Conservation (phyloP, 2,888 invertebrate genomes). For the Eristalis intricaria region DNA sequence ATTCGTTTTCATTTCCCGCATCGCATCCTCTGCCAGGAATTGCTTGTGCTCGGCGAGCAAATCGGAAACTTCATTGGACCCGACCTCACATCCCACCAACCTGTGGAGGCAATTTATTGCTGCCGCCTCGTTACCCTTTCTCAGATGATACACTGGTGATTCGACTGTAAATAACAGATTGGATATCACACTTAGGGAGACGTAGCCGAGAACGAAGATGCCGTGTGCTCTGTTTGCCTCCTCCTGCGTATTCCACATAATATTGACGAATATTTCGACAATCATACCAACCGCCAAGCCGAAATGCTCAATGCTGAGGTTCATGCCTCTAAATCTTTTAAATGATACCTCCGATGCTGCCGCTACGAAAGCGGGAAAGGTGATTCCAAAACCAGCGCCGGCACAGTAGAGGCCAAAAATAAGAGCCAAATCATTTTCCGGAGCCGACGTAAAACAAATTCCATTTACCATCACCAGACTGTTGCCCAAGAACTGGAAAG, state of each 20-base stretch:
- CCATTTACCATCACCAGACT: neutral
- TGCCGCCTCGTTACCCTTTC: neutral
- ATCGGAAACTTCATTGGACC: neutral
- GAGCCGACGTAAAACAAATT: neutral
- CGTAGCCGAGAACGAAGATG: neutral
- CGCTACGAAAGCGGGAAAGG: neutral
- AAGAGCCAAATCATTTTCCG: neutral
- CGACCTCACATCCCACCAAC: neutral
- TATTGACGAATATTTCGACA: neutral
- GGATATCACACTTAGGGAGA: neutral
- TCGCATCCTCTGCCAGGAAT: conserved; percentile 75
- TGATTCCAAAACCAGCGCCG: neutral
- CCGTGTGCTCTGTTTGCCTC: neutral
- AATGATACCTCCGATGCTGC: neutral
- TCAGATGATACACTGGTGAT: conserved; percentile 3
- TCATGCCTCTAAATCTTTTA: neutral
- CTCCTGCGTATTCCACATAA: neutral
- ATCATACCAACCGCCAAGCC: neutral
- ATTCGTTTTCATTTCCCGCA: conserved; percentile 67
- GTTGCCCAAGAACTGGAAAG: neutral
- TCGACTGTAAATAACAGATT: neutral
- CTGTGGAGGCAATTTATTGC: neutral
- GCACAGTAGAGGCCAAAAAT: neutral
- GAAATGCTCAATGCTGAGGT: neutral
- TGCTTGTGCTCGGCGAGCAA: conserved; percentile 76